A percentile compares a stretch with the other conserved stretches of the same genome.
Conservation (phyloP, 2,797 vertebrate genomes). For the Tapera naevia region DNA sequence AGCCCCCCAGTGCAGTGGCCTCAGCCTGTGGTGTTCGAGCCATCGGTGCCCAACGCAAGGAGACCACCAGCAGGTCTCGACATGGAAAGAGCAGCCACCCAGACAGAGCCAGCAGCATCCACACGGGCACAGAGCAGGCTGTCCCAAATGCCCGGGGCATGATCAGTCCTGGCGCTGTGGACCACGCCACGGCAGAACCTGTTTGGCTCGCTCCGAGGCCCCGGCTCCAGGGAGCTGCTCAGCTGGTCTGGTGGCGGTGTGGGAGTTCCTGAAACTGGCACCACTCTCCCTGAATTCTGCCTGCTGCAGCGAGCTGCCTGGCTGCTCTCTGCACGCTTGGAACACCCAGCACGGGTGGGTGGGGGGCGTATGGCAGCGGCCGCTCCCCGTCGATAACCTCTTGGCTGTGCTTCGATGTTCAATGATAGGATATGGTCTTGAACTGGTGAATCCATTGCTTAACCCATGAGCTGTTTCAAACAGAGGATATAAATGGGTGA, state of each 20-base stretch:
- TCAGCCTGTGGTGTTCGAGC: background rate
- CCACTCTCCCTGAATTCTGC: accelerated
- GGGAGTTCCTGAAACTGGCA: constrained; percentile 17
- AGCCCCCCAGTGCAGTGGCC: background rate
- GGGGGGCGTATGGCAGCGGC: accelerated
- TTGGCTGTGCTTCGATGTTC: background rate
- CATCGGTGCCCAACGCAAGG: background rate
- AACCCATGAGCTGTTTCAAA: background rate
- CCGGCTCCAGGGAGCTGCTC: constrained; percentile 37
- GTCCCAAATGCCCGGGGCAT: background rate
- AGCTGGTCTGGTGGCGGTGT: constrained; percentile 5
- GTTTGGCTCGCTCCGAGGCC: constrained; percentile 24
- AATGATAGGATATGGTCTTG: background rate
- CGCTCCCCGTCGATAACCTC: background rate
- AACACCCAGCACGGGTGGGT: accelerated
- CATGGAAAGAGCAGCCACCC: background rate
- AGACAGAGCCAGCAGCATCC: background rate
- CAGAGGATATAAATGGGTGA: background rate
- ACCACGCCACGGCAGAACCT: constrained; percentile 6
- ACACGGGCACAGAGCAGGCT: background rate
- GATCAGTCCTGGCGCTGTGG: background rate
- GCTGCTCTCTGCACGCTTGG: background rate
- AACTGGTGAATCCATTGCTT: background rate
- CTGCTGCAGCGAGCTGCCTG: accelerated
- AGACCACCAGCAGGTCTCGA: background rate